Evolutionary conservation across 2,888 invertebrate genomes (phyloP).

Genomic region (Hipparchia semele): DNA sequence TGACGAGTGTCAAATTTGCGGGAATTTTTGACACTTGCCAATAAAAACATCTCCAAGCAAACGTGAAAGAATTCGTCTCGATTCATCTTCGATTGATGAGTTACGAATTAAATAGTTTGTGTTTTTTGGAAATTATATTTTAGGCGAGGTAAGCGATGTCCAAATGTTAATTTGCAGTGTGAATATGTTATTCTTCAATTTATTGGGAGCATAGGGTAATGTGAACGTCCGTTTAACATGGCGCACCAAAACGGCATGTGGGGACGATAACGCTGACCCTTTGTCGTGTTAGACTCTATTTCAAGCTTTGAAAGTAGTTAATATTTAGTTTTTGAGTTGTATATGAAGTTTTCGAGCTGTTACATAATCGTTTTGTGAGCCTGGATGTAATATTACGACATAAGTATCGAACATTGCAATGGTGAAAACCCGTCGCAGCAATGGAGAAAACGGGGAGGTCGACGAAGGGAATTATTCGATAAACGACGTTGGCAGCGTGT

Average conservation of each 20-base stretch:
- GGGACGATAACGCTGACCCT: conserved; percentile 71
- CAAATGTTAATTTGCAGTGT: conserved; percentile 38
- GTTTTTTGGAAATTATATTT: conserved; percentile 42
- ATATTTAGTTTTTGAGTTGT: conserved; percentile 55
- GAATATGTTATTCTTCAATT: conserved; percentile 39
- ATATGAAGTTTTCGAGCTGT: conserved; percentile 55
- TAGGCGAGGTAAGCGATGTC: conserved; percentile 47
- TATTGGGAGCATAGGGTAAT: conserved; percentile 40
- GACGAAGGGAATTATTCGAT: conserved; percentile 76
- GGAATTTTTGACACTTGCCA: conserved; percentile 79
- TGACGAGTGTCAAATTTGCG: conserved; percentile 67
- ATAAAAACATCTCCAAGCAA: conserved; percentile 69
- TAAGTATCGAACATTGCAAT: conserved; percentile 62
- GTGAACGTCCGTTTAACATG: conserved; percentile 69
- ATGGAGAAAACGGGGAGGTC: conserved; percentile 79
- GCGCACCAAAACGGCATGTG: conserved; percentile 78
- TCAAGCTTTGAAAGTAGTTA: conserved; percentile 53
- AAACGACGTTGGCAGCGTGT: conserved; percentile 77
- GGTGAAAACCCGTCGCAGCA: conserved; percentile 83
- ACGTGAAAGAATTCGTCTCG: conserved; percentile 50
- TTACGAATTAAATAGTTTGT: conserved; percentile 49
- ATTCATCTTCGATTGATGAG: conserved; percentile 60
- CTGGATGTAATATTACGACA: conserved; percentile 65
- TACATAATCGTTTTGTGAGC: conserved; percentile 62
- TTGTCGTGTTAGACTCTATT: conserved; percentile 65